Conservation (phyloP, 1,140 invertebrate genomes). For the Lepidurus apus region DNA sequence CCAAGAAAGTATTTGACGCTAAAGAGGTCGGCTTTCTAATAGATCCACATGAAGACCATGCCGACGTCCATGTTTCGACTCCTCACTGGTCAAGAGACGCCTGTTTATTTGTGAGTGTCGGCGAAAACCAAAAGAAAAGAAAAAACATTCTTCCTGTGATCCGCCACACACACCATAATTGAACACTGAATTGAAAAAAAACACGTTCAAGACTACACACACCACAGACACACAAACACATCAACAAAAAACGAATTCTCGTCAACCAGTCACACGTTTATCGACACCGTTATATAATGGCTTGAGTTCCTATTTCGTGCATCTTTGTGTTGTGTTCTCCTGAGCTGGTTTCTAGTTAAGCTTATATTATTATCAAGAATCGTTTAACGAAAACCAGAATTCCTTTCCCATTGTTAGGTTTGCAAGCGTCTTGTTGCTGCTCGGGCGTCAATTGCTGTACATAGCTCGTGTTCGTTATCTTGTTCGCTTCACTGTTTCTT, state of each 20-base stretch:
- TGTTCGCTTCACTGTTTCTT: background rate
- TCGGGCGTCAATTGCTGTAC: background rate
- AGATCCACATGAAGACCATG: slow-evolving; percentile 99
- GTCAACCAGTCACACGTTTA: slow-evolving; percentile 4
- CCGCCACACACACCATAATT: background rate
- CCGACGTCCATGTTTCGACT: slow-evolving; percentile 99
- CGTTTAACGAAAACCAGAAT: background rate
- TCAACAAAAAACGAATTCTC: background rate
- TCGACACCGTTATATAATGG: background rate
- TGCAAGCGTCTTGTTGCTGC: background rate
- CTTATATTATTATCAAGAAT: background rate
- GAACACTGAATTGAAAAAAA: background rate
- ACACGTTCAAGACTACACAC: background rate
- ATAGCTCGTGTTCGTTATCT: background rate
- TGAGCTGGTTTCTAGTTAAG: background rate
- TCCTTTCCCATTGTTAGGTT: background rate
- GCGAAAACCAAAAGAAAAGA: slow-evolving; percentile 3
- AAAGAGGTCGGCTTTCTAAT: slow-evolving; percentile 44
- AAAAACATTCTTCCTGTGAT: slow-evolving; percentile 16
- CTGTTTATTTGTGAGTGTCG: slow-evolving; percentile 79
- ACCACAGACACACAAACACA: too few relatives aligned
- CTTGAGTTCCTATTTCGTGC: slow-evolving; percentile 9
- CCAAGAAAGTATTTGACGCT: background rate
- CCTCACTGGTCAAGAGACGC: slow-evolving; percentile 97
- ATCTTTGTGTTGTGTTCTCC: background rate